phyloP scores from a whole-genome alignment of 2,888 invertebrate genomes.

The Laothoe populi region DNA sequence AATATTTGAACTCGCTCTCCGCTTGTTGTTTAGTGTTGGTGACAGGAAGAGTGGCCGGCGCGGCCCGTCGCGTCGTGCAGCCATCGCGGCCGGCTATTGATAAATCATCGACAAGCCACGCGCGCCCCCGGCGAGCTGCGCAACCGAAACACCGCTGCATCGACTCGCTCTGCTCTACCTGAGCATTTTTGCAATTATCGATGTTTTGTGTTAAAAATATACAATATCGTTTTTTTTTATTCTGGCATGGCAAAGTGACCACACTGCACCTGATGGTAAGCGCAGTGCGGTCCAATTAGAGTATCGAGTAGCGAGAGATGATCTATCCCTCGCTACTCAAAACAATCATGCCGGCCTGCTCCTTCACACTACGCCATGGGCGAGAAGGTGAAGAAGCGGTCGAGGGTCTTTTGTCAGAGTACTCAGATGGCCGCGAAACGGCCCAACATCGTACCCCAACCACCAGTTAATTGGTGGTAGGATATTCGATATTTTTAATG shows the following conservation, averaged over 20 bases:
- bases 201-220: neutral
- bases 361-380: too few relatives aligned
- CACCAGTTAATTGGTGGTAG: too few relatives aligned
- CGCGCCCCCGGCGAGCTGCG: constrained; percentile 69
- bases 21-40: constrained; percentile 41
- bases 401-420: too few relatives aligned
- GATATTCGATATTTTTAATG: too few relatives aligned
- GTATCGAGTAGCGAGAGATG: too few relatives aligned
- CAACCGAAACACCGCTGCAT: constrained; percentile 57
- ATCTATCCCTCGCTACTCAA: too few relatives aligned
- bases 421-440: too few relatives aligned
- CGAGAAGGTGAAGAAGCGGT: too few relatives aligned
- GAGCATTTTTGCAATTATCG: neutral
- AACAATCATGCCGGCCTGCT: too few relatives aligned
- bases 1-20: constrained; percentile 37
- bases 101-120: constrained; percentile 80
- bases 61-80: constrained; percentile 72
- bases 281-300: too few relatives aligned
- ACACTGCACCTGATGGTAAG: too few relatives aligned
- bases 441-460: too few relatives aligned
- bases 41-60: constrained; percentile 68
- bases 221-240: neutral
- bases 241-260: neutral
- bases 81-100: constrained; percentile 72
- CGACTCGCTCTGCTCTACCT: neutral